Evolutionary conservation across 92 coral and sea anemone species (phyloP).

Genomic region (Paramuricea clavata): DNA sequence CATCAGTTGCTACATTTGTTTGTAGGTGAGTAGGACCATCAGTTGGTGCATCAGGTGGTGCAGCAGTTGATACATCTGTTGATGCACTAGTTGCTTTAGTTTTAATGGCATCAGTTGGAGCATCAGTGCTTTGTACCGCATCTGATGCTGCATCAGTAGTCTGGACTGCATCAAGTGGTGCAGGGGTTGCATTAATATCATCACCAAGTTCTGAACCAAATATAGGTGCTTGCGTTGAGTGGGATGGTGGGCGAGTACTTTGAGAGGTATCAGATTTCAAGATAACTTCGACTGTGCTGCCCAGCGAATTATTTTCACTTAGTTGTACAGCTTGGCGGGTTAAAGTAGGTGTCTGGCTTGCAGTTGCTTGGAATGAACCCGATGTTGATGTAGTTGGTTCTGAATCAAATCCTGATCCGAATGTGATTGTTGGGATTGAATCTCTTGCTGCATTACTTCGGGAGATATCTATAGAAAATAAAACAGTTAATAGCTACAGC

Average conservation of each 20-base stretch:
- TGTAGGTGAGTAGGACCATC: not conserved
- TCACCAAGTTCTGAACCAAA: not conserved
- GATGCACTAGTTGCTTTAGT: slow-evolving; percentile 16
- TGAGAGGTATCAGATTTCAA: no score
- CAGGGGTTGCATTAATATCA: slow-evolving; percentile 3
- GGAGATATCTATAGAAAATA: not conserved
- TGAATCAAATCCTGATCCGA: not conserved
- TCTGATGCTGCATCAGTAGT: not conserved
- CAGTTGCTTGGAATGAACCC: not conserved
- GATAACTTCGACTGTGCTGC: no score
- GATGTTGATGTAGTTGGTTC: not conserved
- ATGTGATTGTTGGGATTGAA: not conserved
- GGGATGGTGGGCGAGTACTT: no score
- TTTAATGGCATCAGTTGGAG: not conserved
- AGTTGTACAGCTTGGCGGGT: not conserved
- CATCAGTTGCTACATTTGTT: slow-evolving; percentile 16
- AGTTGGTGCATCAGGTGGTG: not conserved
- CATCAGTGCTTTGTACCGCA: not conserved
- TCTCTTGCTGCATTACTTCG: not conserved
- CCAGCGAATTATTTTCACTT: no score
- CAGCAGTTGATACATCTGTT: slow-evolving; percentile 14
- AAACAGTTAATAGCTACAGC: not conserved
- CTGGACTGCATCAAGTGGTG: not conserved
- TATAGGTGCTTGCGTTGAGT: no score
- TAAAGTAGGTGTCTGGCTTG: not conserved